Evolutionary conservation across 2,888 invertebrate genomes (phyloP), one percentile per base, ranked within the genome.

Genomic region (Heteromurus nitidus): DNA sequence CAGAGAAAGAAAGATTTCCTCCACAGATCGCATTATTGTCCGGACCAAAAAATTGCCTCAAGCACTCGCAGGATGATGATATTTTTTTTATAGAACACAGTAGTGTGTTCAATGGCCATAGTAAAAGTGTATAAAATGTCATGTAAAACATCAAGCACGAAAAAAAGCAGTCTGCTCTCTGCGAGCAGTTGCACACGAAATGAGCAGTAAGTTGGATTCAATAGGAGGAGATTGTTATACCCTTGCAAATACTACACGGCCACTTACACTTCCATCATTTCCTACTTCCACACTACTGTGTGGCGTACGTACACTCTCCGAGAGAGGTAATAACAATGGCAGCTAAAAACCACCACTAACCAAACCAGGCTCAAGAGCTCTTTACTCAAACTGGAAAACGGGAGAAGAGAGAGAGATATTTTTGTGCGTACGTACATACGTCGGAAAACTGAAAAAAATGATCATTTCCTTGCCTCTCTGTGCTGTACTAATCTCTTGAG

Each of bases 401-500:
- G 2, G 68, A 50, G 50, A n/a, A 9, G 47, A 16, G 30, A 64
- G 64, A 30, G 20, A 42, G 7, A n/a, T 20, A 26, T 3, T 31
- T 9, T 18, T 62, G 26, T 58, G 20, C 13, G 22, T 31, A 64
- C 47, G 47, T 47, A 55, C 3, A 2, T 5, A 55, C 2, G 70
- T 53, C 70, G 50, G 70, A 70, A n/a, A 83, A 80, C 67, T 60
- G 80, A 64, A 73, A 74, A 79, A 81, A 83, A 74, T 83, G 77
- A 83, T 77, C 73, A 77, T 81, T 77, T 77, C 60, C 62, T 81
- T 74, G 16, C 73, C 55, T n/a, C n/a, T 70, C 72, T 28, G 65
- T 81, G 80, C 74, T 64, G 69, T 69, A 69, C 80, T 74, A 81
- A 81, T 80, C 83, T 83, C 83, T 76, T 68, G 80, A 83, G 83